Percentiles rank a stretch among this genome's conserved stretches.
Evolutionary conservation across 1,140 invertebrate species (phyloP).

Genomic region (Dreissena rostriformis): DNA sequence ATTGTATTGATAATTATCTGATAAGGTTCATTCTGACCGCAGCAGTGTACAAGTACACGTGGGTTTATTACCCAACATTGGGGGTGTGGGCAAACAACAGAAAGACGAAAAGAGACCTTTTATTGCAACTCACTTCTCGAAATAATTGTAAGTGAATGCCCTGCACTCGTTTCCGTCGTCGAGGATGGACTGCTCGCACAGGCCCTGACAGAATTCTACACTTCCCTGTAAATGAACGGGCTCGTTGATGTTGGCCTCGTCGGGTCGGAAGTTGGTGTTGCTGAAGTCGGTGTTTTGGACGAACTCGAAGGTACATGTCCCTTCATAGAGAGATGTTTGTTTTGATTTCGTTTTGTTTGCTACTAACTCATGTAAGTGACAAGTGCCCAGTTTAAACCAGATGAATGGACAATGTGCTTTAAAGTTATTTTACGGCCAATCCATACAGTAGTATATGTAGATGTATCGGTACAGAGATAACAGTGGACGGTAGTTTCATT

Average conservation of each 20-base stretch:
- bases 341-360: too few species aligned
- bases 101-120: neutral
- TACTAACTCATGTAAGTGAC: too few species aligned
- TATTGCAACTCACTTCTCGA: slow-evolving; percentile 30
- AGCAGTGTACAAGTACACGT: too few species aligned
- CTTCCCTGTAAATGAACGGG: slow-evolving; percentile 26
- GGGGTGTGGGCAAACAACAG: neutral
- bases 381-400: too few species aligned
- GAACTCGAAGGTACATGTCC: slow-evolving; percentile 24
- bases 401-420: too few species aligned
- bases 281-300: slow-evolving; percentile 37
- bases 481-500: too few species aligned
- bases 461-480: too few species aligned
- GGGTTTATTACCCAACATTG: neutral
- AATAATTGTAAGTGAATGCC: slow-evolving; percentile 47
- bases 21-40: too few species aligned
- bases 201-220: slow-evolving; percentile 26
- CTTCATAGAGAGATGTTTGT: neutral
- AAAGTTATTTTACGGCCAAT: too few species aligned
- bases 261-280: slow-evolving; percentile 31
- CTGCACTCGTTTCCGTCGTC: slow-evolving; percentile 38
- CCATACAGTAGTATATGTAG: too few species aligned
- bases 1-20: too few species aligned
- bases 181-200: slow-evolving; percentile 32
- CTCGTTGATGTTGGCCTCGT: slow-evolving; percentile 41